phyloP scores from a whole-genome alignment of 2,113 vertebrate genomes.

The Catharus fuscescens region DNA sequence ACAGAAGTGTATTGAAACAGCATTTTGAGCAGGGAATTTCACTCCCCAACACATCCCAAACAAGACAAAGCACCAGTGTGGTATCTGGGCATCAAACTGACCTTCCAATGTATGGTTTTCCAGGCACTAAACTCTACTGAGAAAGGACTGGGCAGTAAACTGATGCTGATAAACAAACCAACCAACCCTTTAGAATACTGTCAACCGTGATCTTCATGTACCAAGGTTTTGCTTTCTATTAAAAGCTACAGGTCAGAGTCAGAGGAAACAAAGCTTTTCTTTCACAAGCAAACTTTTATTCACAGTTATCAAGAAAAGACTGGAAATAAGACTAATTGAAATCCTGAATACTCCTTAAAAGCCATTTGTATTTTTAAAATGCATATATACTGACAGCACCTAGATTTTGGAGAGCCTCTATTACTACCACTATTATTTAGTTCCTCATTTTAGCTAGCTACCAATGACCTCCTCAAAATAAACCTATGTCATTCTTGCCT shows the following conservation, averaged over 20 bases:
- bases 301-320: not conserved
- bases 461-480: not conserved
- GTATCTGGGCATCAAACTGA: not conserved
- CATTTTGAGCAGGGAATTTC: not conserved
- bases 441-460: not conserved
- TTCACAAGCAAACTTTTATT: not conserved
- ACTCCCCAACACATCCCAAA: too few relatives aligned
- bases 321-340: not conserved
- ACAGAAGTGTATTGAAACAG: accelerated
- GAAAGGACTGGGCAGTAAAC: not conserved
- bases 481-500: not conserved
- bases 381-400: not conserved
- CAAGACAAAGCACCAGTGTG: not conserved
- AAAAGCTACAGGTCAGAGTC: not conserved
- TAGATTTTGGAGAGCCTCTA: not conserved
- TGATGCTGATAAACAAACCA: not conserved
- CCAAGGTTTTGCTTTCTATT: not conserved
- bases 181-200: not conserved
- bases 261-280: not conserved
- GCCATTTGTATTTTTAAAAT: not conserved
- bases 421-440: not conserved
- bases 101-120: not conserved
- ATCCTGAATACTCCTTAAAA: not conserved
- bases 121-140: not conserved
- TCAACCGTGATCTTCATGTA: not conserved